Evolutionary conservation across 2,113 vertebrate genomes (phyloP).

Genomic region (Rhinopomastus cyanomelas): DNA sequence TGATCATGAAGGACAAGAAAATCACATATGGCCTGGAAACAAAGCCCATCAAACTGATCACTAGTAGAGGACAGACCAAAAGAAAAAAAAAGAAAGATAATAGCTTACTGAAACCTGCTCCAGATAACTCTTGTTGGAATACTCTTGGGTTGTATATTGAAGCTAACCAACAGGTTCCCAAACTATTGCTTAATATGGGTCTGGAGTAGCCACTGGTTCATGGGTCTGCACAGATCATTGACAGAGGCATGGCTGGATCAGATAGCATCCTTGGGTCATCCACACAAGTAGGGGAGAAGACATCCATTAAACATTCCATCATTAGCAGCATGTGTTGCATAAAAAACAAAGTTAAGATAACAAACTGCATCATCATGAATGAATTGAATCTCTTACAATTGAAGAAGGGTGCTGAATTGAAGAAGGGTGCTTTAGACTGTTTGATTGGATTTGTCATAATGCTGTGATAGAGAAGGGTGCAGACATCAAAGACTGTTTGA

Average conservation of each 20-base stretch:
- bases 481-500: conserved; percentile 92
- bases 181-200: conserved; percentile 79
- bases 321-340: conserved; percentile 84
- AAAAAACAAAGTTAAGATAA: conserved; percentile 90
- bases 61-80: too few species aligned
- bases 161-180: too few species aligned
- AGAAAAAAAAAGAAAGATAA: too few species aligned
- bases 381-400: too few species aligned
- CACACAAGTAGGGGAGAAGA: conserved; percentile 90
- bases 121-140: too few species aligned
- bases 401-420: conserved; percentile 96
- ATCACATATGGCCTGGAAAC: conserved; percentile 41
- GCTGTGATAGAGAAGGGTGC: conserved; percentile 89
- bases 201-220: conserved; percentile 87
- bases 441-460: too few species aligned
- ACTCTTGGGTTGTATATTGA: too few species aligned
- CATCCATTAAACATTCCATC: conserved; percentile 90
- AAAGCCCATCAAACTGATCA: conserved; percentile 72
- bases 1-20: conserved; percentile 36
- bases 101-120: conserved; percentile 35
- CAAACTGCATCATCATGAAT: conserved; percentile 96
- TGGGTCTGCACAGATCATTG: conserved; percentile 83
- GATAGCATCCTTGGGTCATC: conserved; percentile 90
- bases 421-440: too few species aligned
- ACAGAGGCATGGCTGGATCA: conserved; percentile 86